phyloP scores from a whole-genome alignment of 1,140 invertebrate species.

The Drosophila watanabei region DNA sequence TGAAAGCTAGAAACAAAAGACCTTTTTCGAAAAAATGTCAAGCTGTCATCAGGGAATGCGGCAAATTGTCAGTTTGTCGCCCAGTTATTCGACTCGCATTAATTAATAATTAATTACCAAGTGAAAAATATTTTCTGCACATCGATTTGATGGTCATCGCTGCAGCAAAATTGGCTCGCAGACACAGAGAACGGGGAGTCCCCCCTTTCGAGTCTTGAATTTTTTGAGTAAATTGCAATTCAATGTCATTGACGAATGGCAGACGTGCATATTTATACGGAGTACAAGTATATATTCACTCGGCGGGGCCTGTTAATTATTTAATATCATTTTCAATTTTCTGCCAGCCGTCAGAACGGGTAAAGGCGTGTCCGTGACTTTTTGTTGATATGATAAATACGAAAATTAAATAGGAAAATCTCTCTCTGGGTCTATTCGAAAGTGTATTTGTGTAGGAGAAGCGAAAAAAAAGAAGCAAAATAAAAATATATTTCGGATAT shows the following conservation, averaged over 20 bases:
- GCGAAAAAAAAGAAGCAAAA: slow-evolving; percentile 60
- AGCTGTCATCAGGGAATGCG: slow-evolving; percentile 37
- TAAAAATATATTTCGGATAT: slow-evolving; percentile 76
- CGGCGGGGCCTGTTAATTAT: slow-evolving; percentile 74
- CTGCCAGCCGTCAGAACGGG: slow-evolving; percentile 31
- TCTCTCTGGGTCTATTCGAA: background rate
- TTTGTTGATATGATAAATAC: slow-evolving; percentile 84
- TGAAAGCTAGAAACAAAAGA: background rate
- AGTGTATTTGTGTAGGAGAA: slow-evolving; percentile 35
- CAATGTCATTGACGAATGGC: slow-evolving; percentile 78
- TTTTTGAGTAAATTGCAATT: slow-evolving; percentile 69
- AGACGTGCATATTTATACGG: slow-evolving; percentile 18
- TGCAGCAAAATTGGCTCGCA: slow-evolving; percentile 27
- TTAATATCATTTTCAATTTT: slow-evolving; percentile 84
- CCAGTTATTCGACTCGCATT: slow-evolving; percentile 60
- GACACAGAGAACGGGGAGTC: slow-evolving; percentile 4
- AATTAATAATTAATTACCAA: slow-evolving; percentile 76
- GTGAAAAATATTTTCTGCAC: slow-evolving; percentile 37
- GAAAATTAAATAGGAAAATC: slow-evolving; percentile 69
- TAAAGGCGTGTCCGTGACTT: slow-evolving; percentile 79
- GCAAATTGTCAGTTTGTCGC: slow-evolving; percentile 58
- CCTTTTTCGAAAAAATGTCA: slow-evolving; percentile 19
- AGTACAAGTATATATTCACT: slow-evolving; percentile 20
- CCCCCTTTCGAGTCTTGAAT: slow-evolving; percentile 7
- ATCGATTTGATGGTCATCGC: slow-evolving; percentile 54